Evolutionary conservation across 2,797 vertebrate species (phyloP).

Genomic region (Anisognathus igniventris): DNA sequence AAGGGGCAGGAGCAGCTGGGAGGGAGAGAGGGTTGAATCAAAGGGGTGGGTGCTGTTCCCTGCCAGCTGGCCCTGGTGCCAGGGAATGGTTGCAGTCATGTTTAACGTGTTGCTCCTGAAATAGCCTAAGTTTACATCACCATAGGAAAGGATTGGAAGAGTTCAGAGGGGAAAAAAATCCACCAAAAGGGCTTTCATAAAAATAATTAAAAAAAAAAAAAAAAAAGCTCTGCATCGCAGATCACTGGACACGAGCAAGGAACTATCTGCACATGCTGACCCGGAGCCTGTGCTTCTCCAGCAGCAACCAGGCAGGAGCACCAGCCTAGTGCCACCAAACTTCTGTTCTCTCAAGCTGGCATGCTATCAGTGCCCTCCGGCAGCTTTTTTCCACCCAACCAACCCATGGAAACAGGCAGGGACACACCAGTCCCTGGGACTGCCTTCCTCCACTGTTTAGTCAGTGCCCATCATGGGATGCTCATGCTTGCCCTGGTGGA

Average conservation of each 20-base stretch:
- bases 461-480: neutral
- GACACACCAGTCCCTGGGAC: neutral
- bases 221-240: neutral
- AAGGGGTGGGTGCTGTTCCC: neutral
- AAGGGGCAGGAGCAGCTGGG: neutral
- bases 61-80: constrained; percentile 4
- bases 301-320: neutral
- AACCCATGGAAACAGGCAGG: accelerated
- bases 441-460: neutral
- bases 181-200: neutral
- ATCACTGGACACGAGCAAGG: accelerated
- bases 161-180: constrained; percentile 30
- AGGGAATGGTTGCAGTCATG: neutral
- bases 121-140: constrained; percentile 31
- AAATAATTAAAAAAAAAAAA: neutral
- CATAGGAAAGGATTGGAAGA: neutral
- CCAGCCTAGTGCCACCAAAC: neutral
- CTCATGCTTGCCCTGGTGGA: neutral
- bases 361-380: neutral
- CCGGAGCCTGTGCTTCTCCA: accelerated
- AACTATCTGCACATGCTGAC: neutral
- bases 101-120: constrained; percentile 45
- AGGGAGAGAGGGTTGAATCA: neutral
- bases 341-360: neutral
- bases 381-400: neutral